Evolutionary conservation across 30 jellyfish, hydroid and myxozoan genomes (phyloP).

Genomic region (Turritopsis rubra): DNA sequence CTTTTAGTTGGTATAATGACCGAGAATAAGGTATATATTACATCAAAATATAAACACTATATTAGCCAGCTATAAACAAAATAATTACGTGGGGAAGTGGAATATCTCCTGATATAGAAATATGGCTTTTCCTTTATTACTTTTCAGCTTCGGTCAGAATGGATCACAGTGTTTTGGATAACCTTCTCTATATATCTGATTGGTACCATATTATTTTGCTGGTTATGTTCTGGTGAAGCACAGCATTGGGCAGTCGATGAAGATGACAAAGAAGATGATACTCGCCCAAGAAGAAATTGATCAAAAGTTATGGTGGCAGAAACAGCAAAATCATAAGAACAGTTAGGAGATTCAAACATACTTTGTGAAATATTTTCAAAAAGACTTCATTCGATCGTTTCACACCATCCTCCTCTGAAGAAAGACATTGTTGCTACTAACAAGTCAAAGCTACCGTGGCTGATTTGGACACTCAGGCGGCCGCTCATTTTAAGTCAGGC

Average conservation of each 20-base stretch:
- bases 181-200: slow-evolving; percentile 72
- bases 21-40: slow-evolving; percentile 65
- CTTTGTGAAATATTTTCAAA: too few relatives aligned
- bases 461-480: too few relatives aligned
- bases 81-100: neutral
- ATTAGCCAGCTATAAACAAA: neutral
- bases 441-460: too few relatives aligned
- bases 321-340: neutral
- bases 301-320: neutral
- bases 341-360: too few relatives aligned
- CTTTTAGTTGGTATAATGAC: slow-evolving; percentile 92
- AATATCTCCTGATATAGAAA: too few relatives aligned
- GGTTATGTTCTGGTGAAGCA: slow-evolving; percentile 84
- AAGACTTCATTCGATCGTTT: too few relatives aligned
- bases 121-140: too few relatives aligned
- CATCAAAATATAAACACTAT: neutral
- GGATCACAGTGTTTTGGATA: slow-evolving; percentile 95
- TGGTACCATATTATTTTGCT: slow-evolving; percentile 79
- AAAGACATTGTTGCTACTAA: too few relatives aligned
- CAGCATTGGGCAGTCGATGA: slow-evolving; percentile 86
- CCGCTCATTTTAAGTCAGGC: too few relatives aligned
- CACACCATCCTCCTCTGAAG: too few relatives aligned
- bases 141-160: slow-evolving; percentile 80
- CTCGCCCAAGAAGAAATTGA: neutral
- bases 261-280: slow-evolving; percentile 39